Conservation (phyloP, 1,140 invertebrate genomes). For the Caenorhabditis inopinata region DNA sequence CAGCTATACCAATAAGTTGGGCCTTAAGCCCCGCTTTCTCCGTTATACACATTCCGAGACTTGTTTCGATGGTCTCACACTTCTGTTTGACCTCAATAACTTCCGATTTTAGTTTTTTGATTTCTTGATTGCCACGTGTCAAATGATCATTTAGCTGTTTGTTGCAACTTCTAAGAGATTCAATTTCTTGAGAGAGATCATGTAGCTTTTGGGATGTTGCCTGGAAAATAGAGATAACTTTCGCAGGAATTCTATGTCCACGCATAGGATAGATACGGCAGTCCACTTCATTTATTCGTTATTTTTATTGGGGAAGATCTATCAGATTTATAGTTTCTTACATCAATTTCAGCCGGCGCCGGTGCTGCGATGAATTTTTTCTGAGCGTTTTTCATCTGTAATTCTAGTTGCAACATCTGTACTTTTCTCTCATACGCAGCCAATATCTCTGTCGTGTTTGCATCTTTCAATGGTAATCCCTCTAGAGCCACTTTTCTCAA, state of each 20-base stretch:
- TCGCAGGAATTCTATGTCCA: too few relatives aligned
- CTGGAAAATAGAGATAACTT: background rate
- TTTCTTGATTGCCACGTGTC: background rate
- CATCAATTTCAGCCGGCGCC: background rate
- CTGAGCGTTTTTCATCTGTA: background rate
- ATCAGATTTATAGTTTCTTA: too few relatives aligned
- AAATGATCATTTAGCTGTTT: background rate
- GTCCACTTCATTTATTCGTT: too few relatives aligned
- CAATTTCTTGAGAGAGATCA: background rate
- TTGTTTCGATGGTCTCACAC: background rate
- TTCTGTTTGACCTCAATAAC: background rate
- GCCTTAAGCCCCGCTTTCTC: background rate
- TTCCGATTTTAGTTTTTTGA: background rate
- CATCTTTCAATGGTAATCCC: constrained; percentile 39
- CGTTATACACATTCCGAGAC: background rate
- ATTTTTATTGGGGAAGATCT: too few relatives aligned
- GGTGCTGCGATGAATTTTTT: too few relatives aligned
- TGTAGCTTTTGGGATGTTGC: background rate
- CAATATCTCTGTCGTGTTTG: constrained; percentile 35
- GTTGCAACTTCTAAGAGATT: background rate
- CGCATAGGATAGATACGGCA: too few relatives aligned
- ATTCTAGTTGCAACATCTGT: constrained; percentile 39
- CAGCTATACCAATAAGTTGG: background rate
- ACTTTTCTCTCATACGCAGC: constrained; percentile 45
- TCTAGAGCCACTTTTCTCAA: background rate